Conservation (phyloP, 2,888 invertebrate species). For the Homarus gammarus region DNA sequence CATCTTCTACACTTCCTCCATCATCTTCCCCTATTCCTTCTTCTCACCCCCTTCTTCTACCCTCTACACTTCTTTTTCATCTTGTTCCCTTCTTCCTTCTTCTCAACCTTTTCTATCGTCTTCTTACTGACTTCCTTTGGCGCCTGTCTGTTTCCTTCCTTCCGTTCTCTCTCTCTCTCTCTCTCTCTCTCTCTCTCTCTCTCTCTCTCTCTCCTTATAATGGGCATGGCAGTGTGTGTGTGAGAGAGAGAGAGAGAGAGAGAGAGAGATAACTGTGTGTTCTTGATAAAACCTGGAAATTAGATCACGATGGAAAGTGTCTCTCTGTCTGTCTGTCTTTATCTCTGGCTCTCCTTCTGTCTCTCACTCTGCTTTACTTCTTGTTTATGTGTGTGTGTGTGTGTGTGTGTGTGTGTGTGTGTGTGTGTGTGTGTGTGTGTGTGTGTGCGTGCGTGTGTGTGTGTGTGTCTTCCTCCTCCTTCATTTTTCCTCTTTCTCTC, state of each 20-base stretch:
- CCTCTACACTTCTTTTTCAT: no score
- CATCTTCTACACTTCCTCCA: no score
- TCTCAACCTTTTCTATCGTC: no score
- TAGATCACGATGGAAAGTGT: neutral
- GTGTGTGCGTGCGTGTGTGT: neutral
- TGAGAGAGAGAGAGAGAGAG: no score
- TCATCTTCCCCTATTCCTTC: no score
- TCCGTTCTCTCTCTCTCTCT: neutral
- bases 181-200: neutral
- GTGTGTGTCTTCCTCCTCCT: neutral
- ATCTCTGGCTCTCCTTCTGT: neutral
- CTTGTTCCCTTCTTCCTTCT: no score
- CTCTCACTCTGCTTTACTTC: neutral
- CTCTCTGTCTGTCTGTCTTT: neutral
- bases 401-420: neutral
- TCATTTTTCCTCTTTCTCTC: neutral
- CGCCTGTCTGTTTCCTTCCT: no score
- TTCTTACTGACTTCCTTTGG: no score
- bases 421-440: slow-evolving; percentile 6
- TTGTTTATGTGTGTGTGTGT: neutral
- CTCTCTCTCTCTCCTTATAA: slow-evolving; percentile 2
- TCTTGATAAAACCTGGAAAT: no score
- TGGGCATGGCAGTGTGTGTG: no score
- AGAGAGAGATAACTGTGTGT: no score
- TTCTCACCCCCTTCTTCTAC: no score